A percentile compares a stretch with the other conserved stretches of the same genome.
Evolutionary conservation across 2,797 vertebrate species (phyloP).

Genomic region (Orestias chungarensis): DNA sequence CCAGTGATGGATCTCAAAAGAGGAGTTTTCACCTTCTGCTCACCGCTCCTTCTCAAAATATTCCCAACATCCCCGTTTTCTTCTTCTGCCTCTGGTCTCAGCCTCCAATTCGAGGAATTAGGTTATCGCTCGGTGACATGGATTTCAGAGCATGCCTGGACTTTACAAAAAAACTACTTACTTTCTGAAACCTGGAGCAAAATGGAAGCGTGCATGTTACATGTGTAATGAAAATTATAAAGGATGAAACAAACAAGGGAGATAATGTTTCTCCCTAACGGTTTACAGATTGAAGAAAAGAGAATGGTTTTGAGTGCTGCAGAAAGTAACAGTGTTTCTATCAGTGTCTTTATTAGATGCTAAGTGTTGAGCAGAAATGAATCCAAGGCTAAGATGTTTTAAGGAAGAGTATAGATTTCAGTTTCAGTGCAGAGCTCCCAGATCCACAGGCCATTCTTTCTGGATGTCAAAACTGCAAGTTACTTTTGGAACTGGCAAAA

Average conservation of each 20-base stretch:
- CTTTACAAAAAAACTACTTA: constrained; percentile 2
- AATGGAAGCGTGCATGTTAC: constrained; percentile 25
- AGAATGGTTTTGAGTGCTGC: constrained; percentile 5
- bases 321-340: constrained; percentile 19
- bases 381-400: constrained; percentile 34
- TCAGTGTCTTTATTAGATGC: constrained; percentile 29
- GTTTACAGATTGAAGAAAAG: constrained; percentile 19
- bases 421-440: constrained; percentile 22
- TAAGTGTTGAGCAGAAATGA: constrained; percentile 37
- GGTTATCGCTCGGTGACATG: constrained; percentile 5
- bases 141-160: constrained; percentile 34
- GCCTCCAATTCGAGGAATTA: constrained; percentile 35
- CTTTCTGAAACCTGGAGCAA: constrained; percentile 18
- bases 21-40: constrained; percentile 68
- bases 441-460: constrained; percentile 5
- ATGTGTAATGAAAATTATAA: constrained; percentile 23
- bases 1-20: constrained; percentile 64
- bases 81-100: constrained; percentile 39
- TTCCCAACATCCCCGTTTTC: constrained; percentile 28
- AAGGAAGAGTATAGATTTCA: constrained; percentile 44
- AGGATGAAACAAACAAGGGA: constrained; percentile 19
- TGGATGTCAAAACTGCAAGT: constrained; percentile 17
- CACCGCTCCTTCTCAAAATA: constrained; percentile 50
- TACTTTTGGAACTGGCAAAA: neutral
- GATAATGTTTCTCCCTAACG: constrained; percentile 31